Conservation (phyloP, 2,113 vertebrate genomes). For the Martes martes region DNA sequence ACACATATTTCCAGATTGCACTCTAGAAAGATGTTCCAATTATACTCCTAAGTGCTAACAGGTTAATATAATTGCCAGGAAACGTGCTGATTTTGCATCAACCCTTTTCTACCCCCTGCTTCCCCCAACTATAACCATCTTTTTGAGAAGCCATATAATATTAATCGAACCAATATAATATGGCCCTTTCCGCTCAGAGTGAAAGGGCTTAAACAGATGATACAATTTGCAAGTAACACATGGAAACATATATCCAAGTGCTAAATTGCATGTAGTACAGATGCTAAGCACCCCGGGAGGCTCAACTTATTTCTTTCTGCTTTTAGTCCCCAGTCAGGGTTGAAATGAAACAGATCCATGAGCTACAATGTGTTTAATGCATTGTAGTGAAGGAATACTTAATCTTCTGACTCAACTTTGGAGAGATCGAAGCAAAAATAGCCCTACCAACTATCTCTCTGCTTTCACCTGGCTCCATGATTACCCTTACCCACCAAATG, state of each 20-base stretch:
- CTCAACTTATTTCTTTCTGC: constrained; percentile 23
- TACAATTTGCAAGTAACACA: constrained; percentile 62
- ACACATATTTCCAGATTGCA: constrained; percentile 39
- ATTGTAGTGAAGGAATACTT: constrained; percentile 10
- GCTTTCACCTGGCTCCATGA: not conserved
- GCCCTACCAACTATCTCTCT: not conserved
- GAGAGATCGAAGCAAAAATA: not conserved
- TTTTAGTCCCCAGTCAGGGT: not conserved
- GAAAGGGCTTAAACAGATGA: constrained; percentile 66
- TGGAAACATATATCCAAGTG: constrained; percentile 63
- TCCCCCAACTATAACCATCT: not conserved
- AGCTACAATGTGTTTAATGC: not conserved
- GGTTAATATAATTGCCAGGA: constrained; percentile 43
- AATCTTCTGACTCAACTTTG: not conserved
- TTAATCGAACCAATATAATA: constrained; percentile 59
- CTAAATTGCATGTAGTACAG: constrained; percentile 50
- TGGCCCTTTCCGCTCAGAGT: constrained; percentile 45
- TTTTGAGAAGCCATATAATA: constrained; percentile 48
- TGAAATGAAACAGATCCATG: constrained; percentile 40
- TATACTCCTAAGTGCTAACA: constrained; percentile 39
- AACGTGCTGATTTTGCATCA: constrained; percentile 54
- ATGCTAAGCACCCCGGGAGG: constrained; percentile 62
- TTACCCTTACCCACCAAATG: not conserved
- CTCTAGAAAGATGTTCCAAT: constrained; percentile 46
- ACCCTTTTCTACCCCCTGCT: not conserved